These are phyloP conservation scores for Omphaloscelis lunosa DNA, from an alignment of 2,888 invertebrate genomes.

Conservation along the genomic window DNA sequence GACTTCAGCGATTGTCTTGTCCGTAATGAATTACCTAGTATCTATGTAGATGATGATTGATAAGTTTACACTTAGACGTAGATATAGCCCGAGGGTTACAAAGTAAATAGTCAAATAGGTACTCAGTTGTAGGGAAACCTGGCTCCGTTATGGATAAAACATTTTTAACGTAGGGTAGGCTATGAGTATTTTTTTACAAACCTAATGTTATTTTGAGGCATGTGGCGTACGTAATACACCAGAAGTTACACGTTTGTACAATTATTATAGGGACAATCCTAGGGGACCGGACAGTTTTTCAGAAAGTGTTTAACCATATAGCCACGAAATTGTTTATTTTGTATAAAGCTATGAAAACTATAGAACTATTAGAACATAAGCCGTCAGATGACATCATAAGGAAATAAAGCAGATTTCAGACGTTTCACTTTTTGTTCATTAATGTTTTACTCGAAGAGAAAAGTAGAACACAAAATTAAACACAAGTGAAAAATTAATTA, in stretches of 20 bases:
- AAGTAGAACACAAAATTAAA: neutral
- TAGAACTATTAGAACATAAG: neutral
- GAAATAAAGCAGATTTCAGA: neutral
- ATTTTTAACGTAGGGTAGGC: neutral
- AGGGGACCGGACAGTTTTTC: conserved; percentile 12
- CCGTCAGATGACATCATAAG: neutral
- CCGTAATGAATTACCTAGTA: neutral
- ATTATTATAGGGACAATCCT: neutral
- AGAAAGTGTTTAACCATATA: neutral
- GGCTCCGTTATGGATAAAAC: neutral
- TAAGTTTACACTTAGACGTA: conserved; percentile 5
- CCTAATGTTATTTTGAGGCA: neutral
- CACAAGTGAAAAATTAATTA: neutral
- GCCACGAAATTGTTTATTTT: neutral
- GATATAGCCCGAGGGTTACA: neutral
- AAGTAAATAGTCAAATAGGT: neutral
- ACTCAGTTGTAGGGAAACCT: conserved; percentile 5
- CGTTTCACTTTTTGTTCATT: neutral
- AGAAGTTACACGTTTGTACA: neutral
- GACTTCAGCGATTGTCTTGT: neutral
- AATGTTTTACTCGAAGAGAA: neutral
- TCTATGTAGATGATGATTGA: conserved; percentile 3
- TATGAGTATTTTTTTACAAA: neutral
- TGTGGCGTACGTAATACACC: neutral
- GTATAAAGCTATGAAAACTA: neutral